phyloP scores from a whole-genome alignment of 1,140 invertebrate genomes.

The Drusus annulatus region DNA sequence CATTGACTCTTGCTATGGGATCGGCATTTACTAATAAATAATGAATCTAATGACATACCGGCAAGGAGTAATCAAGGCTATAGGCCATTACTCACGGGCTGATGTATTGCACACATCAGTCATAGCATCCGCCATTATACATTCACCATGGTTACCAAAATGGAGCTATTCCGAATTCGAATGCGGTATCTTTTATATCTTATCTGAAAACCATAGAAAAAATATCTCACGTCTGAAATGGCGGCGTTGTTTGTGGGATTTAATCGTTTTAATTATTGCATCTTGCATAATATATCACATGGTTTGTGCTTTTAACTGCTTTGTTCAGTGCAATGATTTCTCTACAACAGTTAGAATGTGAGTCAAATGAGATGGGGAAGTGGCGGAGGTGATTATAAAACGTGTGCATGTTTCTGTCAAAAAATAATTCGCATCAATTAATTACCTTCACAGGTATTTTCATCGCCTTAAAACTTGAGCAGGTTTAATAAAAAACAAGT shows the following conservation, averaged over 20 bases:
- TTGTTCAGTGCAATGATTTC: too few species aligned
- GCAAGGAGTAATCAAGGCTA: conserved; percentile 9
- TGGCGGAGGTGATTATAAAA: too few species aligned
- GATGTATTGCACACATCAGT: conserved; percentile 31
- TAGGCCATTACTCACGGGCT: background rate
- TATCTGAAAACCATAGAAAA: background rate
- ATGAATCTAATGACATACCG: conserved; percentile 8
- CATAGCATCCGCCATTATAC: conserved; percentile 5
- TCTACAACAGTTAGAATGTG: too few species aligned
- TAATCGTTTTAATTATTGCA: background rate
- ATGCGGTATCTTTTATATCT: background rate
- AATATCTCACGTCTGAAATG: background rate
- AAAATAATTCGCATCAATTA: too few species aligned
- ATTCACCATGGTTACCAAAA: conserved; percentile 15
- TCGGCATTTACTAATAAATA: conserved; percentile 29
- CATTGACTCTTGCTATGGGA: conserved; percentile 6
- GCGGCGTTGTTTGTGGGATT: background rate
- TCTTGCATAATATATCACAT: background rate
- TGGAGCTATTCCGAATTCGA: background rate
- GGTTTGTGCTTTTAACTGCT: background rate
- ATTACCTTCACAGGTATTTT: too few species aligned
- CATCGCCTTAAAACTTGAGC: too few species aligned
- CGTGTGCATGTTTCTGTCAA: too few species aligned
- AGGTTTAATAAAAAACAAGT: too few species aligned
- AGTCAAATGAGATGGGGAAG: too few species aligned